These are phyloP conservation scores for Drosophila elegans DNA, from an alignment of 1,140 invertebrate species.

Conservation along the genomic window DNA sequence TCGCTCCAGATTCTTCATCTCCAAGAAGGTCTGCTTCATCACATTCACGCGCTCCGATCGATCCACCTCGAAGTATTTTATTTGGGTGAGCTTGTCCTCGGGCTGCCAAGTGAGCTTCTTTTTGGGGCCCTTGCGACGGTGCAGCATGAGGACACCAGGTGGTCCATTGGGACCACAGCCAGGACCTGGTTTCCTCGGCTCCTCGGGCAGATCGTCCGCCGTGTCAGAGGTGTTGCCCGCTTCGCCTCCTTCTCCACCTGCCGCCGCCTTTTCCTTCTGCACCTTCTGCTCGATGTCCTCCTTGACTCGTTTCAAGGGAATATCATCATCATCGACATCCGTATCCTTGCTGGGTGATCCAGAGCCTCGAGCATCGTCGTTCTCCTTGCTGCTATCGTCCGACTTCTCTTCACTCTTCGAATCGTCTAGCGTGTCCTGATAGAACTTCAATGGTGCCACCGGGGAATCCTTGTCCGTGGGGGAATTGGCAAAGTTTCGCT, in stretches of 20 bases:
- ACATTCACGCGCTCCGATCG: slow-evolving; percentile 98
- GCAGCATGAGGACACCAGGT: slow-evolving; percentile 77
- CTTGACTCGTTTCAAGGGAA: slow-evolving; percentile 81
- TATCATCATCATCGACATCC: slow-evolving; percentile 78
- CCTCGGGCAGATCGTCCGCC: slow-evolving; percentile 45
- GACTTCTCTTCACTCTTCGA: slow-evolving; percentile 86
- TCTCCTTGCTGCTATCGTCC: slow-evolving; percentile 85
- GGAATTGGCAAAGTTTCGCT: slow-evolving; percentile 89
- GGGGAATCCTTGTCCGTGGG: slow-evolving; percentile 86
- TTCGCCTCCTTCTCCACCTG: slow-evolving; percentile 24
- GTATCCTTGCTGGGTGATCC: slow-evolving; percentile 70
- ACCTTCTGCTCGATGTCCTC: slow-evolving; percentile 82
- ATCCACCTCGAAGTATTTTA: slow-evolving; percentile 96
- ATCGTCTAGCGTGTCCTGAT: slow-evolving; percentile 94
- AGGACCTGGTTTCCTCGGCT: slow-evolving; percentile 73
- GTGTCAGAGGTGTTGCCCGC: slow-evolving; percentile 59
- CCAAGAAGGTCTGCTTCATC: slow-evolving; percentile 93
- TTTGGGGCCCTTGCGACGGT: slow-evolving; percentile 89
- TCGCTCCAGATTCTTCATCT: slow-evolving; percentile 96
- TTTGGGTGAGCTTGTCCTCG: slow-evolving; percentile 91
- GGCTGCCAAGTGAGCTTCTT: slow-evolving; percentile 94
- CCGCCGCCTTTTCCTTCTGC: slow-evolving; percentile 56
- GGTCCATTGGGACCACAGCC: slow-evolving; percentile 83
- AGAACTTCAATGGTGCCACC: slow-evolving; percentile 91
- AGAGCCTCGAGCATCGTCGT: slow-evolving; percentile 49